phyloP scores from a whole-genome alignment of 2,888 invertebrate genomes.

The Watsonalla binaria region DNA sequence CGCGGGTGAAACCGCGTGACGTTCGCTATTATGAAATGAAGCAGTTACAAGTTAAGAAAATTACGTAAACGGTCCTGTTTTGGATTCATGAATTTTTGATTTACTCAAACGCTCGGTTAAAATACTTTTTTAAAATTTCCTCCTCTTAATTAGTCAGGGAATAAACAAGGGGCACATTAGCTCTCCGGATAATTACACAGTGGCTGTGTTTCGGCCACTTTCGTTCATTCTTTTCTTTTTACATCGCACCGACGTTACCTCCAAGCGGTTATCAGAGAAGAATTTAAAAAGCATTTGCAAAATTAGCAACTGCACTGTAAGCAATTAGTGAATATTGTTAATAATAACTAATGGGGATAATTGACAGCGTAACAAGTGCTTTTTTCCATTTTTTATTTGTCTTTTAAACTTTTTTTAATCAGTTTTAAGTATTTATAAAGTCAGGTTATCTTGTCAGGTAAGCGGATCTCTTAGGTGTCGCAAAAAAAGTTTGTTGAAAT shows the following conservation, averaged over 20 bases:
- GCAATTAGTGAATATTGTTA: constrained; percentile 39
- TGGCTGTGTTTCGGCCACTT: constrained; percentile 49
- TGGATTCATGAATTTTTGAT: constrained; percentile 70
- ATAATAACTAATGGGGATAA: constrained; percentile 3
- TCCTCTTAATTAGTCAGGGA: constrained; percentile 75
- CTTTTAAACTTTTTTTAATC: neutral
- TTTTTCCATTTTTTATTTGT: neutral
- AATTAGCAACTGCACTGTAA: constrained; percentile 59
- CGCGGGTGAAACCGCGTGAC: too few species aligned
- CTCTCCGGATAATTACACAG: constrained; percentile 72
- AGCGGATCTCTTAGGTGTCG: too few species aligned
- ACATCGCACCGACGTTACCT: constrained; percentile 22
- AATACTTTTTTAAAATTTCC: constrained; percentile 63
- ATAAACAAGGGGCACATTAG: constrained; percentile 76
- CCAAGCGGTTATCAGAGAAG: constrained; percentile 59
- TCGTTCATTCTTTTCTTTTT: constrained; percentile 41
- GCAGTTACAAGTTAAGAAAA: constrained; percentile 34
- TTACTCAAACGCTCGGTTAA: constrained; percentile 50
- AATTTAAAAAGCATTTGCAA: constrained; percentile 71
- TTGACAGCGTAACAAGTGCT: neutral
- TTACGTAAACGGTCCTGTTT: constrained; percentile 43
- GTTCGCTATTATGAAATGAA: neutral
- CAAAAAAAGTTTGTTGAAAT: too few species aligned
- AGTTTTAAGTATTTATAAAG: too few species aligned
- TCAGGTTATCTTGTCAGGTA: too few species aligned